phyloP scores from a whole-genome alignment of 2,113 vertebrate species.

The Alligator mississippiensis region DNA sequence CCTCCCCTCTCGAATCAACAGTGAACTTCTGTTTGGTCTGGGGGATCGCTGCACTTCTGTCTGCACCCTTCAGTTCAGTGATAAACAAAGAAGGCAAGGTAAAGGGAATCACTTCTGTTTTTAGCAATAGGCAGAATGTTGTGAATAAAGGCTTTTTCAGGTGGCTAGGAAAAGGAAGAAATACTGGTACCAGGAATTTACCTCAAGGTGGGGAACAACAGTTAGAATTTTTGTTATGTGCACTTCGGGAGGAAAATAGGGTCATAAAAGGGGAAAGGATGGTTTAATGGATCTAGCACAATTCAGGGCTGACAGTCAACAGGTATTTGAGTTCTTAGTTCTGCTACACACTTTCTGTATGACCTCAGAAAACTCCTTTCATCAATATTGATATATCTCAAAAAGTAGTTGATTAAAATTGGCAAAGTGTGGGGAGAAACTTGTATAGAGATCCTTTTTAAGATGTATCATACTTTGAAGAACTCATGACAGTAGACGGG shows the following conservation, averaged over 20 bases:
- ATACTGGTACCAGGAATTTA: background rate
- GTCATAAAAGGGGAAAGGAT: background rate
- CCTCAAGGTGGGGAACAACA: background rate
- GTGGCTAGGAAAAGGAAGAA: background rate
- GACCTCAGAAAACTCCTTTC: background rate
- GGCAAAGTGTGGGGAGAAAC: background rate
- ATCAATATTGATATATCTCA: background rate
- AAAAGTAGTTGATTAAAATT: background rate
- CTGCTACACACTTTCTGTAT: background rate
- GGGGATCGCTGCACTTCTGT: too few relatives aligned
- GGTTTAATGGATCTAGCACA: background rate
- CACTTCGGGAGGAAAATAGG: background rate
- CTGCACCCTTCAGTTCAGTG: background rate
- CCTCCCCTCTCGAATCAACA: too few relatives aligned
- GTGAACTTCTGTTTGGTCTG: too few relatives aligned
- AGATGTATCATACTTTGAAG: background rate
- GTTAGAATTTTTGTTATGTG: background rate
- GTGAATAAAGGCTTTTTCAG: background rate
- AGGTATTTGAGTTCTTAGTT: background rate
- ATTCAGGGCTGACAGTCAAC: background rate
- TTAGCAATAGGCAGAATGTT: background rate
- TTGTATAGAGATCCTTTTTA: background rate
- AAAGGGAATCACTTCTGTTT: background rate
- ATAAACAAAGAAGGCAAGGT: background rate
- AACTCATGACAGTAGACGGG: background rate